Base-by-base conservation (phyloP, 1,140 invertebrate species). In the honey bee (Apis mellifera) region DNA sequence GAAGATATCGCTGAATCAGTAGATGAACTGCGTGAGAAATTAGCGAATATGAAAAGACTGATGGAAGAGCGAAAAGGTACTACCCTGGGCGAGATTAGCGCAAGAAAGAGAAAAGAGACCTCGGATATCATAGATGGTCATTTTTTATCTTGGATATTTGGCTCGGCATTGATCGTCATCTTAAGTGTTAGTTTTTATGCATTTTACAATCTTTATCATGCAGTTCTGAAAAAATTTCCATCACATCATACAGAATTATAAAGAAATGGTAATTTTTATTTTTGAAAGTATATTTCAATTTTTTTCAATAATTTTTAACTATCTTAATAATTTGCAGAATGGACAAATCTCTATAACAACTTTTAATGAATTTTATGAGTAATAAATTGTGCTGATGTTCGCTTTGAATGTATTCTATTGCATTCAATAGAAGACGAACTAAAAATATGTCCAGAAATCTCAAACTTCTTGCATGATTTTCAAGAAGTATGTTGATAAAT, bases 131-230 rank as follows among this genome's bases (percentile, higher is more conserved):
- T 97, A 62, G 97, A 97, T 89, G 97, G 96, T 0, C 97, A 96
- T 89, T 97, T 97, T 89, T 93, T 98, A 0, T 97, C 96, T 83
- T 95, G 97, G 85, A 96, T 97, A 26, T 97, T 98, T 88, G 96
- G 95, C 9, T 95, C 96, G 2, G 97, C 96, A 2, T 93, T 98
- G 7, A 86, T 96, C 8, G 95, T 97, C n/a, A 97, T 98, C 64
- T 89, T 97, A 2, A 95, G 96, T 83, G 97, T 97, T 69, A 97
- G 96, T 65, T 94, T 96, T 3, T 97, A 97, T 88, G 97, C 97
- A 0, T 98, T 97, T 91, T 97, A 97, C 86, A 97, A 97, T 92
- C 94, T 98, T 0, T 97, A 97, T 89, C 94, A 96, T 84, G 97
- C 97, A 12, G 96, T 97, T 57, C 91, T 97, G 2, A 97, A 97